Conservation (phyloP, 2,888 invertebrate species). For the Cabera pusaria region DNA sequence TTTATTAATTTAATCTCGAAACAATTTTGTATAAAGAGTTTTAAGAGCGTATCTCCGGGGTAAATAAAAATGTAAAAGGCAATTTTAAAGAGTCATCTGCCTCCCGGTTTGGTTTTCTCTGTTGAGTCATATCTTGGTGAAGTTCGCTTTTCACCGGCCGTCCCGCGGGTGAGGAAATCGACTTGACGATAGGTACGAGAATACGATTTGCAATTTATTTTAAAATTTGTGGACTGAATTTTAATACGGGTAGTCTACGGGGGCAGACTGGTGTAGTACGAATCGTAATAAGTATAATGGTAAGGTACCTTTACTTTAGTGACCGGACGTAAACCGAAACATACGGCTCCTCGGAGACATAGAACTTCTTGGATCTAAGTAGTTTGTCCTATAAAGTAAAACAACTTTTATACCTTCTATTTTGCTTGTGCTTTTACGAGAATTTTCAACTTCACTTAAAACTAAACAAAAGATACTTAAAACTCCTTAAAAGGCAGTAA, state of each 20-base stretch:
- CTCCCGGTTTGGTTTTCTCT: conserved; percentile 41
- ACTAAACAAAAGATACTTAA: too few species aligned
- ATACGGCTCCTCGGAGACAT: conserved; percentile 39
- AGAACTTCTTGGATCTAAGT: conserved; percentile 26
- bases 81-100: conserved; percentile 42
- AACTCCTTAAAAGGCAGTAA: too few species aligned
- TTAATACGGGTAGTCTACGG: conserved; percentile 42
- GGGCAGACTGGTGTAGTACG: conserved; percentile 16
- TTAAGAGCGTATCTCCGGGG: conserved; percentile 36
- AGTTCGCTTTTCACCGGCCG: conserved; percentile 42
- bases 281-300: too few species aligned
- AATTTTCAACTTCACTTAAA: too few species aligned
- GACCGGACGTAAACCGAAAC: conserved; percentile 41
- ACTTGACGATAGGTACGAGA: conserved; percentile 56
- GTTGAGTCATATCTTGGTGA: conserved; percentile 52
- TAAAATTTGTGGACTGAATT: conserved; percentile 60
- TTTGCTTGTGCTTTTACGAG: conserved; percentile 27
- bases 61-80: conserved; percentile 45
- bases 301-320: conserved; percentile 37
- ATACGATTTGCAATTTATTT: conserved; percentile 62
- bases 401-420: conserved; percentile 22
- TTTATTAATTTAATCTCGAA: conserved; percentile 32
- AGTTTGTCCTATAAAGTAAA: conserved; percentile 30
- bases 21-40: conserved; percentile 40
- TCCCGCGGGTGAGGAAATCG: conserved; percentile 57